Evolutionary conservation across 2,888 invertebrate genomes (phyloP), one percentile per base, ranked within the genome.

Genomic region (Globia sparganii): DNA sequence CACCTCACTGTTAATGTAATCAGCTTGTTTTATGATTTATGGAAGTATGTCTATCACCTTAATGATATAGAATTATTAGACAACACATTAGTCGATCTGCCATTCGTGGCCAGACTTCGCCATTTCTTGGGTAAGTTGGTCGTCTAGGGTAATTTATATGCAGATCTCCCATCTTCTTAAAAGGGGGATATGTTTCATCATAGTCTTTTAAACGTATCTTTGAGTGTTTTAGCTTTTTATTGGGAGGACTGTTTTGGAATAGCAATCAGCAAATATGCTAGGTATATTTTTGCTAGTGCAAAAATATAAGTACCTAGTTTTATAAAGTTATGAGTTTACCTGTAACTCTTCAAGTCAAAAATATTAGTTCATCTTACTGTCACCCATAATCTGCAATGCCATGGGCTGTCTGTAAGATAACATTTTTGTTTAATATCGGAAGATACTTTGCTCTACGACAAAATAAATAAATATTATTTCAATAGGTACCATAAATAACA

Each of bases 401-500:
- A 6, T 28, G 28, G 6, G 43, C 18, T 34, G 13, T 6, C 46
- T 49, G 25, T 49, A 31, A 2, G 28, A 75, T 11, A 21, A 9
- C 15, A 43, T 21, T 61, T 75, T 28, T n/a, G 6, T 37, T 56
- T 70, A 64, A 21, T 28, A 21, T 69, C 15, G 1, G 4, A 4
- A 25, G 59, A 43, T 18, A 43, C 25, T 18, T 37, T 56, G 25
- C 13, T 5, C 40, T 66, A 65, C 61, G 40, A 61, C 46, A 37
- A 68, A 68, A 82, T 66, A 72, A 66, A 84, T 70, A 72, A 66
- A 84, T 70, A 72, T 66, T 53, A 73, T 64, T 65, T 28, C 65
- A 64, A 65, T n/a, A n/a, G n/a, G n/a, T n/a, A 73, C 58, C 69
- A 87, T 83, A 82, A 87, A 87, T 82, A 82, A 78, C 62, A 43